Conservation (phyloP, 2,113 vertebrate genomes). For the Morone saxatilis region DNA sequence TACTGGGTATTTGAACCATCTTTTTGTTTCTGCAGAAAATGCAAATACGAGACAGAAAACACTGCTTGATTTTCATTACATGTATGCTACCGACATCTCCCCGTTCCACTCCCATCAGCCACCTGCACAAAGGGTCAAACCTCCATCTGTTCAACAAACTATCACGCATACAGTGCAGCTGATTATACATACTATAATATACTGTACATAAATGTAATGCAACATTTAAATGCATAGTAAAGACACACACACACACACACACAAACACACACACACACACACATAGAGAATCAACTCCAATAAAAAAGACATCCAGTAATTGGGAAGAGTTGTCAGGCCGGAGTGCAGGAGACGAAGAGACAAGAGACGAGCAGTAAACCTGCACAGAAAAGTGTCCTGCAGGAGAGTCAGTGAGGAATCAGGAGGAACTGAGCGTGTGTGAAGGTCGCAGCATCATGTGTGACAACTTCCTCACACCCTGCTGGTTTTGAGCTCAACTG, state of each 20-base stretch:
- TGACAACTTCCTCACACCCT: slow-evolving; percentile 22
- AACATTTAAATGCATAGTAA: no score
- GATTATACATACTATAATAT: background rate
- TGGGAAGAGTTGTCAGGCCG: background rate
- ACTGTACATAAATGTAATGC: background rate
- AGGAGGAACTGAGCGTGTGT: background rate
- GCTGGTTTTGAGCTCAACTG: background rate
- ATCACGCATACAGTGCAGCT: background rate
- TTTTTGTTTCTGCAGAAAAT: no score
- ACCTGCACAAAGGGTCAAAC: background rate
- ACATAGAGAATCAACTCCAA: background rate
- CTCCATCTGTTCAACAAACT: background rate
- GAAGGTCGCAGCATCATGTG: slow-evolving; percentile 11
- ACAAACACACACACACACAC: no score
- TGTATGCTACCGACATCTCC: no score
- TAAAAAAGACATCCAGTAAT: background rate
- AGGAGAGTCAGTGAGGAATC: background rate
- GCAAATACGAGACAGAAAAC: no score
- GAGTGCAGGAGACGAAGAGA: background rate
- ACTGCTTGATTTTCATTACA: background rate
- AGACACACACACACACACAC: no score
- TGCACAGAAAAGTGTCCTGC: background rate
- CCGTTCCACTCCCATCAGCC: background rate
- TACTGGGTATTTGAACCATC: no score
- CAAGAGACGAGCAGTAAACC: background rate